Evolutionary conservation across 2,113 vertebrate species (phyloP).

Genomic region (Ictidomys tridecemlineatus): DNA sequence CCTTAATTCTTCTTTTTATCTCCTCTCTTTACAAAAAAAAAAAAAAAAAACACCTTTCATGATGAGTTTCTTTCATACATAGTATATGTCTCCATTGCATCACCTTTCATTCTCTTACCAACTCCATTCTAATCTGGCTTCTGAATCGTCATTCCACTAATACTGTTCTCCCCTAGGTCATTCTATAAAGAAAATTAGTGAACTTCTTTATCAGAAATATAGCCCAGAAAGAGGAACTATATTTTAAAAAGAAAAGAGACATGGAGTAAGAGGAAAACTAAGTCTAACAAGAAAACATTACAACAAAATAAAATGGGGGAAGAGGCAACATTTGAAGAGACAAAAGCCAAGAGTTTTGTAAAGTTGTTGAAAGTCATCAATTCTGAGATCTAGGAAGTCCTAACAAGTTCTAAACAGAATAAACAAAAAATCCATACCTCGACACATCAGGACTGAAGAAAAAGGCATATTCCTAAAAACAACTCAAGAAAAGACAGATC

Average conservation of each 20-base stretch:
- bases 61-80: not conserved
- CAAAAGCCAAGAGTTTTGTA: not conserved
- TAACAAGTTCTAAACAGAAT: not conserved
- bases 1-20: not conserved
- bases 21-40: not conserved
- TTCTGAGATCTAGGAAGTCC: not conserved
- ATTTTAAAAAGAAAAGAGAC: conserved; percentile 1
- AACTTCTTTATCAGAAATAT: conserved; percentile 13
- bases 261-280: not conserved
- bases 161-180: not conserved
- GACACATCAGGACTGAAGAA: conserved; percentile 13
- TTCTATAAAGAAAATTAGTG: not conserved
- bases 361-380: not conserved
- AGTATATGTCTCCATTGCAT: not conserved
- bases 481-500: not conserved
- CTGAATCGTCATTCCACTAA: not conserved
- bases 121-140: not conserved
- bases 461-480: conserved; percentile 17
- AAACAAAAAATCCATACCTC: conserved; percentile 17
- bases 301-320: not conserved
- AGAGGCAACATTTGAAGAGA: conserved; percentile 18
- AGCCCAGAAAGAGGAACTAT: not conserved
- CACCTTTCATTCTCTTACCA: not conserved
- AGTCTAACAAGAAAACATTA: not conserved
- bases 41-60: not conserved